Percentiles rank a stretch among this genome's conserved stretches.
These are phyloP conservation scores for Paratrypauchen microcephalus DNA, from an alignment of 2,797 vertebrate genomes.

Conservation along the genomic window DNA sequence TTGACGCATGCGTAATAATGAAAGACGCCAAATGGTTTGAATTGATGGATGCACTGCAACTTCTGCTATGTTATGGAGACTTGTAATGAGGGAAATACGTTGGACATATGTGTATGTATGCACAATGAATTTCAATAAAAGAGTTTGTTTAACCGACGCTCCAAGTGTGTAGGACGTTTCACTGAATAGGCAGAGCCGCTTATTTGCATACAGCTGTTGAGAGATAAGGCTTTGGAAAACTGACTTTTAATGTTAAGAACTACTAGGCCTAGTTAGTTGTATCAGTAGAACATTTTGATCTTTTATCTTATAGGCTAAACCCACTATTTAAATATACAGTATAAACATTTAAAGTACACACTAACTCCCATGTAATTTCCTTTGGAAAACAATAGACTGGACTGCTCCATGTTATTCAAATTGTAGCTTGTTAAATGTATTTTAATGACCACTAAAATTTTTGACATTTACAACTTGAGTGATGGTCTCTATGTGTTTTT, in stretches of 20 bases:
- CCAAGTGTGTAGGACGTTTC: constrained; percentile 29
- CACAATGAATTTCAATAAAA: background rate
- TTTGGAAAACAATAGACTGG: constrained; percentile 10
- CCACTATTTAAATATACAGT: background rate
- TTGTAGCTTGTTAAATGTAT: background rate
- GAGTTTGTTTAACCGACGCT: constrained; percentile 21
- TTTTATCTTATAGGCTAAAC: background rate
- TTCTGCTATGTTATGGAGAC: background rate
- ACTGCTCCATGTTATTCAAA: constrained; percentile 16
- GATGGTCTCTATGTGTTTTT: constrained; percentile 39
- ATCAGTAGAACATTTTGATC: background rate
- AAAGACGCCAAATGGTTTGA: background rate
- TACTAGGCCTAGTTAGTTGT: background rate
- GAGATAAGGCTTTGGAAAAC: constrained; percentile 26
- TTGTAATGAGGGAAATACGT: constrained; percentile 2
- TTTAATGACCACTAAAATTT: background rate
- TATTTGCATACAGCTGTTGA: constrained; percentile 68
- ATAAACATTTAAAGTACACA: background rate
- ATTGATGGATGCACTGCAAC: background rate
- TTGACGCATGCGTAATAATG: constrained; percentile 7
- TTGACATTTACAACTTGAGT: constrained; percentile 5
- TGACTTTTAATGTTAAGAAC: background rate
- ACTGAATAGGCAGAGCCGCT: constrained; percentile 28
- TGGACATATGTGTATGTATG: constrained; percentile 10
- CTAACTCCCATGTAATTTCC: background rate